phyloP scores from a whole-genome alignment of 2,888 invertebrate species.

The Hydrotaea cyrtoneurina region DNA sequence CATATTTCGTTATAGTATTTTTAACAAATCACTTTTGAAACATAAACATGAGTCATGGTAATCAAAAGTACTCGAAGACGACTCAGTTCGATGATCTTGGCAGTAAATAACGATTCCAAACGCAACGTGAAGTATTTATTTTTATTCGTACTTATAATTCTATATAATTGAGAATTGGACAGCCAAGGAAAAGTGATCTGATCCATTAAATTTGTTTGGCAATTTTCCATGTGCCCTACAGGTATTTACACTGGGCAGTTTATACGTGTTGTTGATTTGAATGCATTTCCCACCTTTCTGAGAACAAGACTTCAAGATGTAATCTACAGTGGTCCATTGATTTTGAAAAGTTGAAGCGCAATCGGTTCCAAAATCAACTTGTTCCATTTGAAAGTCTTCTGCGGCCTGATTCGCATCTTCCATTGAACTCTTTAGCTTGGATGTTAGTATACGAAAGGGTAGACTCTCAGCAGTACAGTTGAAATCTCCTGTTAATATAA shows the following conservation, averaged over 20 bases:
- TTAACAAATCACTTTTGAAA: too few species aligned
- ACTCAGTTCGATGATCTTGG: too few species aligned
- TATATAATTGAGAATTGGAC: slow-evolving; percentile 83
- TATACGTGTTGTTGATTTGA: slow-evolving; percentile 83
- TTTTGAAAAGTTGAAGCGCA: slow-evolving; percentile 87
- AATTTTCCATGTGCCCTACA: slow-evolving; percentile 83
- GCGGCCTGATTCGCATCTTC: neutral
- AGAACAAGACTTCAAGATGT: slow-evolving; percentile 88
- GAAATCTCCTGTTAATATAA: slow-evolving; percentile 95
- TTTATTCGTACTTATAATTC: too few species aligned
- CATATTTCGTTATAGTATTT: too few species aligned
- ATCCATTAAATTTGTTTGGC: slow-evolving; percentile 88
- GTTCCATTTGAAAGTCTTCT: slow-evolving; percentile 63
- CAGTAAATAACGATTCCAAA: too few species aligned
- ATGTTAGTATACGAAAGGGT: slow-evolving; percentile 60
- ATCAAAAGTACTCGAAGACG: too few species aligned
- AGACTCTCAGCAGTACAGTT: slow-evolving; percentile 90
- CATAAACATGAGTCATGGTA: too few species aligned
- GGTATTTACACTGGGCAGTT: slow-evolving; percentile 85
- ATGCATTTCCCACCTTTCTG: slow-evolving; percentile 78
- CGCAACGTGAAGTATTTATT: too few species aligned
- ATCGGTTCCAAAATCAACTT: slow-evolving; percentile 66
- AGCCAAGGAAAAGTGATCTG: slow-evolving; percentile 92
- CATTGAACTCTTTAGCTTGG: neutral
- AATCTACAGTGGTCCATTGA: slow-evolving; percentile 91